A percentile compares a stretch with the other conserved stretches of the same genome.
phyloP scores from a whole-genome alignment of 2,113 vertebrate genomes.

The Struthidea cinerea region DNA sequence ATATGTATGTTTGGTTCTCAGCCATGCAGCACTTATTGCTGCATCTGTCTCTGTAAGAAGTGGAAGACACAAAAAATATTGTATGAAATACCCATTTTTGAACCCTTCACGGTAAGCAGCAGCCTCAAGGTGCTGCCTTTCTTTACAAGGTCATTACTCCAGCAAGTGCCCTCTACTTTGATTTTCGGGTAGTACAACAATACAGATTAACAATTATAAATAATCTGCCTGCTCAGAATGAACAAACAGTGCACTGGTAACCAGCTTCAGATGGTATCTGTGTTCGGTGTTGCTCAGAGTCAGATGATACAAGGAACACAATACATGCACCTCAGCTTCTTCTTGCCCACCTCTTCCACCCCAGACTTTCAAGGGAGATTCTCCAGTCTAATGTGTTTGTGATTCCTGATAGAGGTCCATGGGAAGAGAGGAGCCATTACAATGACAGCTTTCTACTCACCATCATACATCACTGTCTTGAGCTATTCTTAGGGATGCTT shows the following conservation, averaged over 20 bases:
- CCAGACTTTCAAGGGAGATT: background rate
- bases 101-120: background rate
- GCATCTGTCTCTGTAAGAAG: background rate
- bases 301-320: background rate
- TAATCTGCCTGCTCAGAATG: background rate
- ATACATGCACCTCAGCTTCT: background rate
- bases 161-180: background rate
- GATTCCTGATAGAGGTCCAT: background rate
- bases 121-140: background rate
- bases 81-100: background rate
- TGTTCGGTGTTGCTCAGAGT: background rate
- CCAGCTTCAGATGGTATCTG: background rate
- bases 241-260: background rate
- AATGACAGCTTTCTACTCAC: background rate
- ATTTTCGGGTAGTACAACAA: background rate
- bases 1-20: background rate
- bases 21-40: background rate
- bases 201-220: slow-evolving; percentile 26
- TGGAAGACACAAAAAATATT: background rate
- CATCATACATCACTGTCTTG: slow-evolving; percentile 14
- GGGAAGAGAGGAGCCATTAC: background rate
- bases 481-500: slow-evolving; percentile 53
- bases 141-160: background rate
- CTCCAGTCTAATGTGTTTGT: background rate
- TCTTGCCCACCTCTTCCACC: background rate